phyloP scores from a whole-genome alignment of 2,888 invertebrate species.

The Himalopsyche tibetana region DNA sequence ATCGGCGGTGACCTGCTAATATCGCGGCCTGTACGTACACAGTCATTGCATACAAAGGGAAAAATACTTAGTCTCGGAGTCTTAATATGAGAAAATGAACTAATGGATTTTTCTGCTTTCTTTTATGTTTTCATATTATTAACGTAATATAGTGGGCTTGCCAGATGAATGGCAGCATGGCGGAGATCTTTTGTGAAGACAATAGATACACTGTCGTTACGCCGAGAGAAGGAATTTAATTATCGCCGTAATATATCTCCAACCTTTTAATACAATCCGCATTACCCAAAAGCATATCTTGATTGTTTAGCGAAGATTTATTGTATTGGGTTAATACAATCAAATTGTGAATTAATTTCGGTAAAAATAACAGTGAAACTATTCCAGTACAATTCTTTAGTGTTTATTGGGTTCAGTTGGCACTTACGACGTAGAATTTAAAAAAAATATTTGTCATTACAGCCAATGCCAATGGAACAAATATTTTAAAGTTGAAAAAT shows the following conservation, averaged over 20 bases:
- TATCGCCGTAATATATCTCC: constrained; percentile 58
- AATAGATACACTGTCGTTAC: constrained; percentile 50
- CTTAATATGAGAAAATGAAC: constrained; percentile 66
- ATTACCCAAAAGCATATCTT: background rate
- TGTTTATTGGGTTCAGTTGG: no score
- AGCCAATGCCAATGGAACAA: no score
- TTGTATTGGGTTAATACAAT: background rate
- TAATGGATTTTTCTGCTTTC: constrained; percentile 66
- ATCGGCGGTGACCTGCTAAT: constrained; percentile 50
- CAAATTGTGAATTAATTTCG: no score
- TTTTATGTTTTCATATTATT: constrained; percentile 66
- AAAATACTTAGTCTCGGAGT: constrained; percentile 61
- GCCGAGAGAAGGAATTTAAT: constrained; percentile 63
- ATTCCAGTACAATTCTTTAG: no score
- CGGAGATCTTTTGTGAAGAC: constrained; percentile 46
- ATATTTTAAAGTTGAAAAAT: no score
- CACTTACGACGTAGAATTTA: no score
- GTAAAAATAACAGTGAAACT: no score
- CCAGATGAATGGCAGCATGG: constrained; percentile 53
- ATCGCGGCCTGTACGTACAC: constrained; percentile 52
- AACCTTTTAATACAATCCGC: constrained; percentile 4
- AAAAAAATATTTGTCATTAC: no score
- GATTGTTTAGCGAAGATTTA: constrained; percentile 5
- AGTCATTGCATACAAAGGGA: constrained; percentile 65
- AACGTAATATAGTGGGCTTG: constrained; percentile 64